Evolutionary conservation across 2,113 vertebrate species (phyloP), one percentile per base, ranked within the genome.

Genomic region (Mesitornis unicolor): DNA sequence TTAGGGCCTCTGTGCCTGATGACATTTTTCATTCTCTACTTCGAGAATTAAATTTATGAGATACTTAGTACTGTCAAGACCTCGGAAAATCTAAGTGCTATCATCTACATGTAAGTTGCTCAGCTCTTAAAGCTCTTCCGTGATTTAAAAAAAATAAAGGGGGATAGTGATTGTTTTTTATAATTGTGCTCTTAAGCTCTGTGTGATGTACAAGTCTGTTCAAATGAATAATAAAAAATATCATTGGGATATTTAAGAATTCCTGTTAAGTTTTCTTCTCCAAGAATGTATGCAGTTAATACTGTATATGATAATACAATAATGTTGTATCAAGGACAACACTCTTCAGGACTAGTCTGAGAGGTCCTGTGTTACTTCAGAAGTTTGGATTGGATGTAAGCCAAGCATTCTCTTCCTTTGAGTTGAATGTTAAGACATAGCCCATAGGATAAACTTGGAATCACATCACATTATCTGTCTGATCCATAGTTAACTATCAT

Each of bases 161-260:
- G 75, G 54, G 89, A 6, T 93, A 89, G 74, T 60, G 61, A 48
- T 43, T 71, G 56, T 8, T 82, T 97, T 94, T 93, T 96, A 89
- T 93, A 85, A 91, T 87, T 48, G 85, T 85, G 57, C 84, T 71
- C 2, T 91, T 91, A 76, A 89, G 60, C 65, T 93, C 56, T 84
- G 36, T 89, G 78, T 91, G 65, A 82, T 97, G 96, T 95, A 84
- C 31, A 84, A 87, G 61, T 89, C 48, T 94, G 56, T 89, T 93
- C 78, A 68, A 94, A 89, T 75, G 11, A 95, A 89, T 50, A 97
- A 96, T 95, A 97, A 96, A 94, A n/a, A 93, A 28, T 68, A 75
- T 68, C 29, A 68, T 87, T 96, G 90, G 28, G 36, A 85, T 94
- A 93, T 75, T 87, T 94, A 82, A 94, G 48, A 38, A 59, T 68